Conservation (phyloP, 2,797 vertebrate species). For the Sebastes trivittatus region DNA sequence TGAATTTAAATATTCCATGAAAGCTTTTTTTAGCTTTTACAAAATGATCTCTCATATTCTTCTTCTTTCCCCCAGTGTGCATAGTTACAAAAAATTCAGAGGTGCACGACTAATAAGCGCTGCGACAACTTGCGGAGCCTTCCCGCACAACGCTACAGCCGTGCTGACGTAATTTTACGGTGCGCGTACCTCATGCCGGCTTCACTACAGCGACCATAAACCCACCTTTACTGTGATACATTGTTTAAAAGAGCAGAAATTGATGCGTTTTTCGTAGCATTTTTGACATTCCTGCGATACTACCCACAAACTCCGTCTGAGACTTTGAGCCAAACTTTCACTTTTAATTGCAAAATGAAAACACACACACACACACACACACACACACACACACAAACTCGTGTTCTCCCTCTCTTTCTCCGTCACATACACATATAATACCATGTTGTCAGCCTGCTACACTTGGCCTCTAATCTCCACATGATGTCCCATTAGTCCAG, state of each 20-base stretch:
- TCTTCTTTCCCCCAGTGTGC: no score
- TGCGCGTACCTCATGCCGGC: no score
- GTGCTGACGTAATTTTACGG: no score
- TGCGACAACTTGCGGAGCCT: no score
- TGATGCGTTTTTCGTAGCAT: neutral
- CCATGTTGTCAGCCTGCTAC: conserved; percentile 62
- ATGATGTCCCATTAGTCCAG: conserved; percentile 86
- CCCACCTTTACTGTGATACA: neutral
- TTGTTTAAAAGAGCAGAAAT: neutral
- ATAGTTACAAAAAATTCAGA: no score
- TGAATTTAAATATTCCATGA: neutral
- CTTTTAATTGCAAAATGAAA: conserved; percentile 61
- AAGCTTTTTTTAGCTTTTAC: no score
- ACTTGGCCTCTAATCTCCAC: conserved; percentile 83
- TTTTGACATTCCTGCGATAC: neutral
- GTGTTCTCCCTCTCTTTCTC: conserved; percentile 1
- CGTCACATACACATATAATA: conserved; percentile 50
- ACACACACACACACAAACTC: neutral
- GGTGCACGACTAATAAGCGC: no score
- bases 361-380: conserved; percentile 12
- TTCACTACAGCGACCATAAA: no score
- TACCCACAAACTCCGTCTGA: conserved; percentile 24
- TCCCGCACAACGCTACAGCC: no score
- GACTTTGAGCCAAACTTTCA: conserved; percentile 54
- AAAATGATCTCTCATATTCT: no score